A percentile compares a stretch with the other conserved stretches of the same genome.
phyloP scores from a whole-genome alignment of 2,113 vertebrate species.

The Holacanthus passer region DNA sequence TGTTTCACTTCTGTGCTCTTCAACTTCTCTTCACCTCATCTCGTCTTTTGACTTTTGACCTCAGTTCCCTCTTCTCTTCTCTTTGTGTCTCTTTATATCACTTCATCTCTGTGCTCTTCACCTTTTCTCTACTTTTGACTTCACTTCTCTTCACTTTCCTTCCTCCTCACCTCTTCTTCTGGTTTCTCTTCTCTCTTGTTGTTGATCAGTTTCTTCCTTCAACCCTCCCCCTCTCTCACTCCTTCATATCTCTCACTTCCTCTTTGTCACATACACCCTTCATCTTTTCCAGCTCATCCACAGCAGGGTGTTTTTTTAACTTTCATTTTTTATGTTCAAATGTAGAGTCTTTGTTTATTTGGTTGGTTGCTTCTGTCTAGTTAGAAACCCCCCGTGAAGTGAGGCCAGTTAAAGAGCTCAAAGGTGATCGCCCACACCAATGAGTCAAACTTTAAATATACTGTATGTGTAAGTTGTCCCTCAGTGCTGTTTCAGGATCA shows the following conservation, averaged over 20 bases:
- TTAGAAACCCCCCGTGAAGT: not conserved
- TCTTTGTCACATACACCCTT: not conserved
- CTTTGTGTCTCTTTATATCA: not conserved
- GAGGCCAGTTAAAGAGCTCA: not conserved
- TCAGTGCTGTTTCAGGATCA: constrained; percentile 15
- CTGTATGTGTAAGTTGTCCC: constrained; percentile 7
- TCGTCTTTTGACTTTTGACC: too few species aligned
- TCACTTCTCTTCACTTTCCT: not conserved
- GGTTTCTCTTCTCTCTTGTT: not conserved
- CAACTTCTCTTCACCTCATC: not conserved
- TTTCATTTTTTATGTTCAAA: not conserved
- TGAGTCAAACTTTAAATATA: constrained; percentile 8
- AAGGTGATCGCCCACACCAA: not conserved
- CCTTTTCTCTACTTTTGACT: not conserved
- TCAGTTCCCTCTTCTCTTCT: not conserved
- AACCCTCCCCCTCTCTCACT: not conserved
- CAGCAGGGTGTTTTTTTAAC: not conserved
- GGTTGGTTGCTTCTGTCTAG: not conserved
- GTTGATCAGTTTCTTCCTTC: not conserved
- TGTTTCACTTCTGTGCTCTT: too few species aligned
- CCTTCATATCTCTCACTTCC: not conserved
- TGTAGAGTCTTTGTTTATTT: not conserved
- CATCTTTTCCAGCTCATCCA: not conserved
- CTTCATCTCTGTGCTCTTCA: not conserved
- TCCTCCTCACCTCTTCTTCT: not conserved